Conservation (phyloP, 2,797 vertebrate species). For the Austrolebias charrua region DNA sequence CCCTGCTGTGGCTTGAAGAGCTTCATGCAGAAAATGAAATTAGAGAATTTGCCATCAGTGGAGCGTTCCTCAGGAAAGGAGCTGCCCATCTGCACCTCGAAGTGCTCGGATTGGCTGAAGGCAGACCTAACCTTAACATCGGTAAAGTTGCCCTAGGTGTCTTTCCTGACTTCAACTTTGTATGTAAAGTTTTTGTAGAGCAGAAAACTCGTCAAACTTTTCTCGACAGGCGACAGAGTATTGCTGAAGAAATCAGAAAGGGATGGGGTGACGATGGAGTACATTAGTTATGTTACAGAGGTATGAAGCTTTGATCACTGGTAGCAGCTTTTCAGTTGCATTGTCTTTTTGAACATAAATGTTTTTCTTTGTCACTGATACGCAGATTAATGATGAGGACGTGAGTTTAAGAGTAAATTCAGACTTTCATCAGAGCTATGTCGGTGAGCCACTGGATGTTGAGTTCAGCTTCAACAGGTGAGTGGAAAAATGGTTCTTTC, state of each 20-base stretch:
- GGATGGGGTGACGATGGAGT: slow-evolving; percentile 77
- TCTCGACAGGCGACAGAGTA: slow-evolving; percentile 85
- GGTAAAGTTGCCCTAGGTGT: slow-evolving; percentile 71
- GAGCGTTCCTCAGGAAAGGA: slow-evolving; percentile 82
- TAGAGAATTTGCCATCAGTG: slow-evolving; percentile 82
- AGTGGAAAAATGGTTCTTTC: not conserved
- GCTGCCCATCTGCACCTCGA: slow-evolving; percentile 82
- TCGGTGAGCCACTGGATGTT: slow-evolving; percentile 90
- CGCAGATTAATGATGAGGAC: slow-evolving; percentile 85
- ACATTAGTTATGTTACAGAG: slow-evolving; percentile 81
- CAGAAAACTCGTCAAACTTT: slow-evolving; percentile 6
- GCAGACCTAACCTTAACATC: slow-evolving; percentile 81
- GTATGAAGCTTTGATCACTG: slow-evolving; percentile 64
- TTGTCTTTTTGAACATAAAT: not conserved
- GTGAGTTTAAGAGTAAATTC: slow-evolving; percentile 85
- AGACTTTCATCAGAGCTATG: slow-evolving; percentile 84
- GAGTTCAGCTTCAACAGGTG: slow-evolving; percentile 91
- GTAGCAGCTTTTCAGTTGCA: not conserved
- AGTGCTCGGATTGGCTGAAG: slow-evolving; percentile 86
- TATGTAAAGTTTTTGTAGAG: not conserved
- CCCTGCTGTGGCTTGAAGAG: slow-evolving; percentile 94
- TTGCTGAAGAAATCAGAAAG: slow-evolving; percentile 81
- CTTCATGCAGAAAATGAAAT: slow-evolving; percentile 84
- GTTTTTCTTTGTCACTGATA: slow-evolving; percentile 6
- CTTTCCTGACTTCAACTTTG: not conserved